Evolutionary conservation across 2,888 invertebrate species (phyloP).

Genomic region (Limnephilus auricula): DNA sequence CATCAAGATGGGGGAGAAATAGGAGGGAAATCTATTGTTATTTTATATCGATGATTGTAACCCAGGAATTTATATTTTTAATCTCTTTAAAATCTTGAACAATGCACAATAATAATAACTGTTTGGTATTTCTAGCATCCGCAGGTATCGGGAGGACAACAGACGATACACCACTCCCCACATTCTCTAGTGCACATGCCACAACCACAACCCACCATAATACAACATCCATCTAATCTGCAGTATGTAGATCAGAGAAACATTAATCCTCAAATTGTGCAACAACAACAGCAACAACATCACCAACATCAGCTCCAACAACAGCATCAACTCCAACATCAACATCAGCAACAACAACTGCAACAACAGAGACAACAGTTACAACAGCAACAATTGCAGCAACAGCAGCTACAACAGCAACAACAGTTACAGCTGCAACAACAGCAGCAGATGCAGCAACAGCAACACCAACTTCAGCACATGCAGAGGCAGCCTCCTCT

Average conservation of each 20-base stretch:
- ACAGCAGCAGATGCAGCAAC: constrained; percentile 57
- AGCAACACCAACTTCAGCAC: constrained; percentile 56
- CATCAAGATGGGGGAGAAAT: too few species aligned
- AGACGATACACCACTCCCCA: constrained; percentile 54
- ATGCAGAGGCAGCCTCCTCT: constrained; percentile 64
- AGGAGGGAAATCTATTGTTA: too few species aligned
- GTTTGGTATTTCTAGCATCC: constrained; percentile 68
- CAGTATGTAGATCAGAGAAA: constrained; percentile 65
- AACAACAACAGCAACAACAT: constrained; percentile 68
- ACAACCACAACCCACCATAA: constrained; percentile 61
- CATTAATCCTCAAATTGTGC: constrained; percentile 59
- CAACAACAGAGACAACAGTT: constrained; percentile 69
- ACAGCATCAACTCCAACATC: constrained; percentile 59
- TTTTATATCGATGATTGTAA: not conserved
- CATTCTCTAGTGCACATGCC: constrained; percentile 66
- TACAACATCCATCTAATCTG: constrained; percentile 61
- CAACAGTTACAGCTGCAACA: constrained; percentile 68
- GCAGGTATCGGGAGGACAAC: constrained; percentile 58
- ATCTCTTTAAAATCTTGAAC: not conserved
- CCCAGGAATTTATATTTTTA: not conserved
- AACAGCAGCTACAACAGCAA: constrained; percentile 70
- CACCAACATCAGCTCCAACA: constrained; percentile 59
- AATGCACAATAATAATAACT: not conserved
- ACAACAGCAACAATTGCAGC: constrained; percentile 70
- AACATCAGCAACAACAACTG: constrained; percentile 70